A percentile compares a stretch with the other conserved stretches of the same genome.
Conservation (phyloP, 2,113 vertebrate genomes). For the Tachysurus vachellii region DNA sequence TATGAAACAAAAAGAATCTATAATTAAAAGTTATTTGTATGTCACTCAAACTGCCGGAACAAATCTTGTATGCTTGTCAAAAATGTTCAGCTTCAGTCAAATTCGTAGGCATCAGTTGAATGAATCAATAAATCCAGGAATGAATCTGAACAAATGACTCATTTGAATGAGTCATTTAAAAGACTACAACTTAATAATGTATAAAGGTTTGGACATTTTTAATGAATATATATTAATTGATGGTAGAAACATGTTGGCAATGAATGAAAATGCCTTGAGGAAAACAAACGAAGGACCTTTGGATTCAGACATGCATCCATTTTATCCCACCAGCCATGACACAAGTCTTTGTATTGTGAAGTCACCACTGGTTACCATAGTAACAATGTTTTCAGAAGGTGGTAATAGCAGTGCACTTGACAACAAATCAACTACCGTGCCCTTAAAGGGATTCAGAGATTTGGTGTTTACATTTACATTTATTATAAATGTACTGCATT, state of each 20-base stretch:
- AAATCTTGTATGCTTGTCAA: background rate
- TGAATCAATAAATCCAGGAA: background rate
- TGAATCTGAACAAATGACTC: background rate
- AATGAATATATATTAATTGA: constrained; percentile 3
- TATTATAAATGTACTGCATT: too few species aligned
- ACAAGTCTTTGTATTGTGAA: too few species aligned
- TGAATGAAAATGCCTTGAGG: background rate
- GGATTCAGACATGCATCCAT: too few species aligned
- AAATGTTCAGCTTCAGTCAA: constrained; percentile 4
- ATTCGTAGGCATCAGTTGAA: background rate
- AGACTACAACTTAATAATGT: background rate
- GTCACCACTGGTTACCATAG: too few species aligned
- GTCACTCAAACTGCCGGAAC: background rate
- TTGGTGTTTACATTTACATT: too few species aligned
- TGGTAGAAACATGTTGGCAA: background rate
- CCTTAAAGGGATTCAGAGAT: too few species aligned
- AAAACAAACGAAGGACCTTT: too few species aligned
- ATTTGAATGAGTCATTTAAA: background rate
- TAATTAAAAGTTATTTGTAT: constrained; percentile 1
- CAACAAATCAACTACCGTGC: too few species aligned
- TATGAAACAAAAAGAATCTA: background rate
- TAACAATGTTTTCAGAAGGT: too few species aligned
- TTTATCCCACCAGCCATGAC: too few species aligned
- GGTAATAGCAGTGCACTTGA: too few species aligned
- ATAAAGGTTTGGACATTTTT: too few species aligned